Base-by-base conservation (phyloP, 2,888 invertebrate species). In the Cosmorhoe ocellata region DNA sequence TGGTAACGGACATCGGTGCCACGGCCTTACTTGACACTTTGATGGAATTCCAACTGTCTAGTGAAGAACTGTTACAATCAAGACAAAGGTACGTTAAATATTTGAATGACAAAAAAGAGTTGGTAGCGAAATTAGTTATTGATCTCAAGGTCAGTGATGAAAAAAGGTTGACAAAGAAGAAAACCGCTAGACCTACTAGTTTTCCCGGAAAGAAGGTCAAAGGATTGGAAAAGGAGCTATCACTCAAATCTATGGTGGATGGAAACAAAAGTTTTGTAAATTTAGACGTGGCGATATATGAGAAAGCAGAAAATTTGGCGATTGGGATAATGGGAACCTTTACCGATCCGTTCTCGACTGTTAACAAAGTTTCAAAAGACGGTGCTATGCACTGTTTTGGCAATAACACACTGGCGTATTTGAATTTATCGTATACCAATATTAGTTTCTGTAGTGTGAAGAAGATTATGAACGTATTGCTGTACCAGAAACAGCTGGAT, bases 351-450 rank as follows among this genome's bases (percentile, higher is more conserved):
- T 84, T 69, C 28, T 57, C 47, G 13, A 32, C 47, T n/a, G 24
- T 28, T 0, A 67, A 81, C 14, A 72, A 64, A 0, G 37, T 51
- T 3, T 10, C 46, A 1, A 67, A 51, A 47, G 59, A 74, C n/a
- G 69, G 58, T 0, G 30, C 51, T 0, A 28, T 63, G 0, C 70
- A 69, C 41, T 79, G 79, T 30, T 43, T 53, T 0, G 85, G 84
- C 0, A 85, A 86, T 44, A 79, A 81, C 40, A n/a, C 45, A 0
- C 47, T 86, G 7, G 60, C 64, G 8, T 79, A 71, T 44, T 62
- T 86, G 10, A 86, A 81, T 54, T 6, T 85, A 0, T 70, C 81
- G 0, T 86, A 77, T 44, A 86, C 84, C 30, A 66, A 73, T 41
- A 32, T 85, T 1, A 67, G 66, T 1, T 79, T 67, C 32, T 4